Conservation (phyloP, 2,888 invertebrate species). For the Acanthacorydalis orientalis region DNA sequence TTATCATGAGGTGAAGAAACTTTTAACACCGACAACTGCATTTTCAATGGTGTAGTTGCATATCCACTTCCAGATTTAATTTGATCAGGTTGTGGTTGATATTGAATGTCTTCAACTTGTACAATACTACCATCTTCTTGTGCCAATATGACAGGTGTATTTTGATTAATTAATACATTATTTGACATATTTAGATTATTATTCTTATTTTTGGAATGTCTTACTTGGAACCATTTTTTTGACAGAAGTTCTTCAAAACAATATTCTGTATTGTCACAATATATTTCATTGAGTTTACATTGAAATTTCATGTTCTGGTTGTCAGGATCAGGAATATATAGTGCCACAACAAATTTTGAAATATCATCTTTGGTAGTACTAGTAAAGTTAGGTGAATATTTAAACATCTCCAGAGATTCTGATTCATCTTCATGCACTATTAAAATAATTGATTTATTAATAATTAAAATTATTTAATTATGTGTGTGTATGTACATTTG, state of each 20-base stretch:
- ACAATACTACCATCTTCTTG: not conserved
- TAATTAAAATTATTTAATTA: not conserved
- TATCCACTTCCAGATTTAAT: not conserved
- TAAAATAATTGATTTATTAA: conserved; percentile 12
- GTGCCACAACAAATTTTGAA: conserved; percentile 31
- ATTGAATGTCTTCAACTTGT: not conserved
- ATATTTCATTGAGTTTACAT: conserved; percentile 52
- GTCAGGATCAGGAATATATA: conserved; percentile 42
- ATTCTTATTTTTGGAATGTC: not conserved
- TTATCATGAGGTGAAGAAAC: conserved; percentile 1
- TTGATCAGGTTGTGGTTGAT: not conserved
- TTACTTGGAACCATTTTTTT: conserved; percentile 6
- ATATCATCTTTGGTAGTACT: conserved; percentile 30
- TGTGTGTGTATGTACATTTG: not conserved
- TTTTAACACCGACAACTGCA: conserved; percentile 1
- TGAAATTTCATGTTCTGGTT: conserved; percentile 43
- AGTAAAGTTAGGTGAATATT: conserved; percentile 15
- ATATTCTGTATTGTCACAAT: conserved; percentile 45
- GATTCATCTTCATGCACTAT: conserved; percentile 47
- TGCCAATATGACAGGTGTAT: not conserved
- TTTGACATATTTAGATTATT: not conserved
- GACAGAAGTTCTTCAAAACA: conserved; percentile 65
- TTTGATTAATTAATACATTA: not conserved
- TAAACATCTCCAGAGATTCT: conserved; percentile 21
- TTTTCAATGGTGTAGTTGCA: conserved; percentile 2